Evolutionary conservation across 2,113 vertebrate genomes (phyloP), one percentile per base, ranked within the genome.

Genomic region (Rhadina sibilatrix): DNA sequence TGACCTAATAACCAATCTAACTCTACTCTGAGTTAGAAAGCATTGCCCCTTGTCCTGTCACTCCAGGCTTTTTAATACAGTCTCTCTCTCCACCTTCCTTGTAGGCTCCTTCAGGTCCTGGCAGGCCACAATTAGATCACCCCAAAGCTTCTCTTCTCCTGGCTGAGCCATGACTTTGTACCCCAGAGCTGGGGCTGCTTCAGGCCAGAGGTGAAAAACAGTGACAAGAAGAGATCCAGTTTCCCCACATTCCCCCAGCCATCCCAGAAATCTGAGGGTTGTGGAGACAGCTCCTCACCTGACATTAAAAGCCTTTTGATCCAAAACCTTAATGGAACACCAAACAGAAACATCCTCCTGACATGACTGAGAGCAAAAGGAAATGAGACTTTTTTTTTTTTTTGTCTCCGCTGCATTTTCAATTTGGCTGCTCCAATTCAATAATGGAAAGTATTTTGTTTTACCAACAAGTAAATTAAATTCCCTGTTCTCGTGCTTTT

Each of bases 361-460:
- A 97, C 83, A 66, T 57, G 63, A 91, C 90, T 82, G 80, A 96
- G 93, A 96, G 82, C 93, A 96, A 94, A 94, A 96, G 97, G 94
- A 98, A 97, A 96, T 92, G 89, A 97, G 91, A 86, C 37, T 0
- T 74, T 37, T 94, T 91, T 79, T 77, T 52, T 54, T 57, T 42
- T 54, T 60, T 38, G 66, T n/a, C 76, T 80, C 77, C 0, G 1
- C 72, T 52, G 19, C 69, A 59, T 83, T 96, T 97, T 91, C 94
- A 87, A 87, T 96, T 87, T 70, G 78, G 79, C 95, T 89, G 74
- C 83, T 97, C 79, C 87, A 87, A 89, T 66, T 88, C 90, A 96
- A 95, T 97, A 95, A 97, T 30, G 81, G 96, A 96, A 97, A 97
- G 65, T 90, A 97, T 94, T 95, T 79, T 88, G 91, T 95, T 91